A percentile compares a stretch with the other conserved stretches of the same genome.
Evolutionary conservation across 1,140 invertebrate genomes (phyloP).

Genomic region (Conopomorpha cramerella): DNA sequence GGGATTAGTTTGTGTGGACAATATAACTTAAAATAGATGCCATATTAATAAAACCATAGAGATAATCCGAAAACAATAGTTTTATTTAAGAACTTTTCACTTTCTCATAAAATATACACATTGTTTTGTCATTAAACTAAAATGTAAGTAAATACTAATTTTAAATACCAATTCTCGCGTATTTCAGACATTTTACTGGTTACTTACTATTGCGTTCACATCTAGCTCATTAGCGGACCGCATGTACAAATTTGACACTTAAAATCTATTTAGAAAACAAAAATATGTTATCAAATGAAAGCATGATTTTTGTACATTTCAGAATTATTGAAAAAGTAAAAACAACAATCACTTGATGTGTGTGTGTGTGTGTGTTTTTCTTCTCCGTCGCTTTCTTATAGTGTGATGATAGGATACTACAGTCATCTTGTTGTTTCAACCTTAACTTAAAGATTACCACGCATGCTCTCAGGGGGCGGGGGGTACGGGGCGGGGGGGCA

Average conservation of each 20-base stretch:
- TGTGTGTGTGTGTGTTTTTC: too few relatives aligned
- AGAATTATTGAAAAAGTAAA: slow-evolving; percentile 38
- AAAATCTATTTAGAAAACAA: slow-evolving; percentile 52
- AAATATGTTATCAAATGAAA: slow-evolving; percentile 49
- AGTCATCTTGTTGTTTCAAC: slow-evolving; percentile 39
- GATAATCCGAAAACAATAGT: slow-evolving; percentile 60
- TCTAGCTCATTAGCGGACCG: slow-evolving; percentile 21
- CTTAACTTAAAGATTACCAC: slow-evolving; percentile 54
- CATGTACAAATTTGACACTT: slow-evolving; percentile 52
- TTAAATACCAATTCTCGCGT: slow-evolving; percentile 56
- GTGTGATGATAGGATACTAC: slow-evolving; percentile 56
- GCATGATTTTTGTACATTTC: slow-evolving; percentile 58
- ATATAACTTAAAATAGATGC: too few relatives aligned
- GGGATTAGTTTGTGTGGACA: too few relatives aligned
- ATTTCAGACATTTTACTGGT: slow-evolving; percentile 24
- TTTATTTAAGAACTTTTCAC: slow-evolving; percentile 60
- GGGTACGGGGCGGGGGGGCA: too few relatives aligned
- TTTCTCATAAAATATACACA: slow-evolving; percentile 61
- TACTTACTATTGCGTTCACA: slow-evolving; percentile 30
- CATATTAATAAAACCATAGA: slow-evolving; percentile 42
- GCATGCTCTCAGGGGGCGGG: too few relatives aligned
- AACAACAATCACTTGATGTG: too few relatives aligned
- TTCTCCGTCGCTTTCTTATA: slow-evolving; percentile 33
- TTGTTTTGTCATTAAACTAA: slow-evolving; percentile 61
- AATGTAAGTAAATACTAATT: slow-evolving; percentile 61